Conservation (phyloP, 2,888 invertebrate genomes). For the Molorchus minor region DNA sequence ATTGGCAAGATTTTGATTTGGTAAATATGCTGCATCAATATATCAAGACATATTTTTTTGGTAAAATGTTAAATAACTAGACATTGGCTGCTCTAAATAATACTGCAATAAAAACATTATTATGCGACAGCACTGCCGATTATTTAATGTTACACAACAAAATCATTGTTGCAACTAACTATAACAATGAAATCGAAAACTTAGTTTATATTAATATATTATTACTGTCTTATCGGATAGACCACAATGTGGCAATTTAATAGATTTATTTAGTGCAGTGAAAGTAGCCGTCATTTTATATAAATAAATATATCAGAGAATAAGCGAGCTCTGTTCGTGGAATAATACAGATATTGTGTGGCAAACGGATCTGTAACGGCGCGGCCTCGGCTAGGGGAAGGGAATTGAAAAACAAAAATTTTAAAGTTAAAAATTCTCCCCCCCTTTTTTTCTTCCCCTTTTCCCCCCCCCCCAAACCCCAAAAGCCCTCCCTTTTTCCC, state of each 20-base stretch:
- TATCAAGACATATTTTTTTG: too few species aligned
- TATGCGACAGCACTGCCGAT: neutral
- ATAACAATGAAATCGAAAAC: conserved; percentile 14
- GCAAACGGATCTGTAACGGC: too few species aligned
- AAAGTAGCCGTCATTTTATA: neutral
- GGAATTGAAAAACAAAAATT: too few species aligned
- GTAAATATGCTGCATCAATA: too few species aligned
- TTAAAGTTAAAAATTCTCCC: too few species aligned
- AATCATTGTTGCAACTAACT: conserved; percentile 15
- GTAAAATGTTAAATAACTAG: too few species aligned
- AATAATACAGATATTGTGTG: too few species aligned
- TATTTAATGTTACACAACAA: neutral
- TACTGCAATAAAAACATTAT: neutral
- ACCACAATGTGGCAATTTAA: neutral
- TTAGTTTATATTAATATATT: conserved; percentile 9
- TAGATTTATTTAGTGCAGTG: conserved; percentile 9
- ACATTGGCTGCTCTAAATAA: neutral
- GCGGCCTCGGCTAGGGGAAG: too few species aligned
- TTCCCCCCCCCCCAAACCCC: too few species aligned
- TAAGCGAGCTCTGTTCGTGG: neutral
- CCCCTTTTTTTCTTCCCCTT: too few species aligned
- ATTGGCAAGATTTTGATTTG: too few species aligned
- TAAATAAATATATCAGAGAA: neutral
- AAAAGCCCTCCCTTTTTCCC: too few species aligned
- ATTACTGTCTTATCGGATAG: conserved; percentile 9